A percentile compares a stretch with the other conserved stretches of the same genome.
Evolutionary conservation across 37 sponge, comb jelly and placozoan genomes (phyloP).

Genomic region (Petrosia ficiformis): DNA sequence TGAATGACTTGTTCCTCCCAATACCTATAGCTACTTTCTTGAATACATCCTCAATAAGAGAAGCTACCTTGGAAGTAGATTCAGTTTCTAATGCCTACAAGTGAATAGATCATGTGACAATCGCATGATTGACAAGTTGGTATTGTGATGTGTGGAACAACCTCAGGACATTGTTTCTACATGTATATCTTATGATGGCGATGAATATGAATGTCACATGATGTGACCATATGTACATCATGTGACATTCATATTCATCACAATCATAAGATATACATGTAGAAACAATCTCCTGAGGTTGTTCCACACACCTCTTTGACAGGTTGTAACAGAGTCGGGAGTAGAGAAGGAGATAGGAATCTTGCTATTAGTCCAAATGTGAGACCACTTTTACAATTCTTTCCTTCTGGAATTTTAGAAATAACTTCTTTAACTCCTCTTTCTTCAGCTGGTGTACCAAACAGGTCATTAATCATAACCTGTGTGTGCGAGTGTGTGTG

Average conservation of each 20-base stretch:
- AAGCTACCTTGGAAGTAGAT: conserved; percentile 27
- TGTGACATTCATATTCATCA: too few species aligned
- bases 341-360: conserved; percentile 60
- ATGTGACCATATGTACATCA: too few species aligned
- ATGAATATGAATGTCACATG: too few species aligned
- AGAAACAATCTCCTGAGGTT: too few species aligned
- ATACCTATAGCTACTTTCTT: conserved; percentile 51
- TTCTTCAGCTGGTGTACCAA: conserved; percentile 85
- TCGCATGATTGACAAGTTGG: too few species aligned
- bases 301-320: conserved; percentile 66
- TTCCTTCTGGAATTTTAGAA: conserved; percentile 77
- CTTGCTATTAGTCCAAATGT: conserved; percentile 53
- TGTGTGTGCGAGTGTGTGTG: conserved; percentile 17
- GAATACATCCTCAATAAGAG: conserved; percentile 60
- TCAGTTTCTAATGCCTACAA: conserved; percentile 40
- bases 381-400: conserved; percentile 58
- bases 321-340: conserved; percentile 56
- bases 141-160: too few species aligned
- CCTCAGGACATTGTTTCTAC: too few species aligned
- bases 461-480: conserved; percentile 70
- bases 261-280: too few species aligned
- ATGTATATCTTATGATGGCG: too few species aligned
- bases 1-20: conserved; percentile 51
- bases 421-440: conserved; percentile 66
- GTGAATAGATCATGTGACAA: too few species aligned